Evolutionary conservation across 2,888 invertebrate genomes (phyloP).

Genomic region (Horisme vitalbata): DNA sequence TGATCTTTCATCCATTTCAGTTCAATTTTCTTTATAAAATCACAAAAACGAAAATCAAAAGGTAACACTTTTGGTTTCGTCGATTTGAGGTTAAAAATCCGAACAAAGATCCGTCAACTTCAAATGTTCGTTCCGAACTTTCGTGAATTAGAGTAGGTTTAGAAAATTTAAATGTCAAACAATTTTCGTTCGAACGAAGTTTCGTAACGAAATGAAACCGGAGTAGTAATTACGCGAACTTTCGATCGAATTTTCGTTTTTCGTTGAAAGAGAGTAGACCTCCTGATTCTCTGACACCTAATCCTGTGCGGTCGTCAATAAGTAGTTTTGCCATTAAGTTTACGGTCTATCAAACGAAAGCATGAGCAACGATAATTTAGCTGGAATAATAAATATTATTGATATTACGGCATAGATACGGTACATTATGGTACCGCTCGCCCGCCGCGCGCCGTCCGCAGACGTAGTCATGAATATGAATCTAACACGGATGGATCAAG

Average conservation of each 20-base stretch:
- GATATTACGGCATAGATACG: conserved; percentile 16
- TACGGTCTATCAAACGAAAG: conserved; percentile 2
- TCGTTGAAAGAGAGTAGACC: background rate
- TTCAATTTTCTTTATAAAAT: too few relatives aligned
- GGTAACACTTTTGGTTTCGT: background rate
- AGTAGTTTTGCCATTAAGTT: background rate
- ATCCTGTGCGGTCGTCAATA: too few relatives aligned
- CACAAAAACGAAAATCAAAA: background rate
- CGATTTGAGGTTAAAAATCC: background rate
- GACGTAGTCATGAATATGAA: conserved; percentile 20
- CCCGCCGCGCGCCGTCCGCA: conserved; percentile 3
- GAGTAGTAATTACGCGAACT: background rate
- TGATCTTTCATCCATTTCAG: background rate
- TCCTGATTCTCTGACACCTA: too few relatives aligned
- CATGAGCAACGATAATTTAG: conserved; percentile 7
- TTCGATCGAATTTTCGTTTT: background rate
- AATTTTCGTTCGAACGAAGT: background rate
- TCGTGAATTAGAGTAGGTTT: background rate
- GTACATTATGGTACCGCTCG: conserved; percentile 14
- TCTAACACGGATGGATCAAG: conserved; percentile 7
- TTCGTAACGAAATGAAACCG: background rate
- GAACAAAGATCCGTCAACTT: background rate
- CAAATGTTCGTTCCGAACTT: background rate
- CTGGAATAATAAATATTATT: conserved; percentile 14
- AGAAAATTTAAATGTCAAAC: background rate